Evolutionary conservation across 2,113 vertebrate species (phyloP), one percentile per base, ranked within the genome.

Genomic region (Forbesichthys agassizii): DNA sequence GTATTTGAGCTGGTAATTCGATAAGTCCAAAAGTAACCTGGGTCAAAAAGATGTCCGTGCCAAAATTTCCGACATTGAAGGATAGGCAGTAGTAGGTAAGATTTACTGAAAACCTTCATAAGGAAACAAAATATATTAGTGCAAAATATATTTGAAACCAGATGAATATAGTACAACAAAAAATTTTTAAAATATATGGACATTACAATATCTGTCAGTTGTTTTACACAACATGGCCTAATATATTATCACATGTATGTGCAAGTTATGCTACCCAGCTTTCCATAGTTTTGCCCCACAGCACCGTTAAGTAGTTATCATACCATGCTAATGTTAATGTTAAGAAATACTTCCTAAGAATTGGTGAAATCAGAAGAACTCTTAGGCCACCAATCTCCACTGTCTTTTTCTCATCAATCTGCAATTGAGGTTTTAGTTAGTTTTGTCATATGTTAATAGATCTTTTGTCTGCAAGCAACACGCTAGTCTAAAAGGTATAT

Each of bases 301-400:
- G 14, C 11, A n/a, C 11, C 9, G 11, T 52, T 9, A 1, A 52
- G 5, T 46, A 7, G 7, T 18, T 12, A 14, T 83, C 82, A 84
- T 69, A 92, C 91, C 91, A 92, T 54, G 68, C 78, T 9, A 90
- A 63, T 58, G 72, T 57, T 57, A 92, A 10, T 47, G 71, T 80
- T 10, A 92, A 72, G 68, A 91, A 89, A 83, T 91, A 88, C 76
- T 91, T 92, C 72, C 83, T 84, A 36, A 92, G 85, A 49, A 91
- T 52, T 66, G 81, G 14, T 56, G 91, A 92, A 59, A 72, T 54
- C 56, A 91, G 52, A 47, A 91, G 78, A 61, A 55, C 71, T 73
- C 76, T 57, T 53, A 88, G 64, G 18, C 82, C 81, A 73, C 77
- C 71, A 57, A 60, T 88, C 66, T 85, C 70, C 65, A 78, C 76